A percentile compares a stretch with the other conserved stretches of the same genome.
phyloP scores from a whole-genome alignment of 2,113 vertebrate genomes.

The Chaetops frenatus region DNA sequence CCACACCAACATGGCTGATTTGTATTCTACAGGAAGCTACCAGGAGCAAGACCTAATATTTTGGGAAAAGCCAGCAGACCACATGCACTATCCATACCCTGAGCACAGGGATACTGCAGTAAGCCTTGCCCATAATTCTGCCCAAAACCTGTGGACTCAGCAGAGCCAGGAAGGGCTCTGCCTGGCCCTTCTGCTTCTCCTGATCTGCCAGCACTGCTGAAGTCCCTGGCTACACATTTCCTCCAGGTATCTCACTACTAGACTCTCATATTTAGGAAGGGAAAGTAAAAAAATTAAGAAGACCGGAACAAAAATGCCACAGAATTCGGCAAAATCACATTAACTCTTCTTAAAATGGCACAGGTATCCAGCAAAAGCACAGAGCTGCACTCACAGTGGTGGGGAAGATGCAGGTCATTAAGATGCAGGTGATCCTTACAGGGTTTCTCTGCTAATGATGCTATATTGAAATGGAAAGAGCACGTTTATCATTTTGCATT shows the following conservation, averaged over 20 bases:
- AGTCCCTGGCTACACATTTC: neutral
- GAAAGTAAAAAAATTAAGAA: neutral
- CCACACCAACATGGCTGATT: neutral
- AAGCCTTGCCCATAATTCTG: constrained; percentile 8
- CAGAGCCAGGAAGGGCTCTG: neutral
- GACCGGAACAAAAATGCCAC: neutral
- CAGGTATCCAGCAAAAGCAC: neutral
- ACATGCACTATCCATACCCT: neutral
- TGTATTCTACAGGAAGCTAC: neutral
- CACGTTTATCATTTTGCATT: neutral
- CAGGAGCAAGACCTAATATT: neutral
- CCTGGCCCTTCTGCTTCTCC: neutral
- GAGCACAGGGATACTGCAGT: neutral
- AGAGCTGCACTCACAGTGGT: neutral
- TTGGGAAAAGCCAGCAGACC: neutral
- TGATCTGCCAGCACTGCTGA: neutral
- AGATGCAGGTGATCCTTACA: neutral
- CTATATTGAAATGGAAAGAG: neutral
- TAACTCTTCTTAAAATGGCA: neutral
- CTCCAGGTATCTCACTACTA: neutral
- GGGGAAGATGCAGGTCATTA: neutral
- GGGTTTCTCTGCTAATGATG: neutral
- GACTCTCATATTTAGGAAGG: neutral
- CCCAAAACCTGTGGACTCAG: constrained; percentile 2
- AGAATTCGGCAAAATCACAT: neutral